Conservation (phyloP, 2,888 invertebrate genomes). For the Phlogophora meticulosa region DNA sequence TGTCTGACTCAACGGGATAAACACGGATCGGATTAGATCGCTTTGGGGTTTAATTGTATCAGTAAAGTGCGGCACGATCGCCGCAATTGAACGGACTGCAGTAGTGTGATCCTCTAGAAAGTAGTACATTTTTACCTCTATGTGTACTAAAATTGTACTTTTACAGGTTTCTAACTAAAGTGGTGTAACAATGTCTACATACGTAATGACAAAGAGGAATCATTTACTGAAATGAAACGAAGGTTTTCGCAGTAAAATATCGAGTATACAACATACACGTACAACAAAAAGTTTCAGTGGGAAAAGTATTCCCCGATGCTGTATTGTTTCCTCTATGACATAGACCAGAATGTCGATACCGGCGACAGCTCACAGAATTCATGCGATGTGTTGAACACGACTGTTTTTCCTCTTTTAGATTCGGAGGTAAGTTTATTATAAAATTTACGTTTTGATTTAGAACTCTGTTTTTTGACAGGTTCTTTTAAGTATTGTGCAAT, state of each 20-base stretch:
- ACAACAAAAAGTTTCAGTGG: not conserved
- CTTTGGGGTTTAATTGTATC: no score
- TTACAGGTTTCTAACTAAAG: no score
- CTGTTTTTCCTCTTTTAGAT: not conserved
- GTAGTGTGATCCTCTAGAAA: no score
- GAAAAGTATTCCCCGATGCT: not conserved
- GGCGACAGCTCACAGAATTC: not conserved
- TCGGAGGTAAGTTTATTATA: not conserved
- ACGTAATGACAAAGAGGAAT: no score
- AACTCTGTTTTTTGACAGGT: not conserved
- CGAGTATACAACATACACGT: not conserved
- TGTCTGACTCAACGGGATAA: no score
- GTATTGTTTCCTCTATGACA: conserved; percentile 13
- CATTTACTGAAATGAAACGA: no score
- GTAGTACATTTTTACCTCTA: no score
- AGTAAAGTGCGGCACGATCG: no score
- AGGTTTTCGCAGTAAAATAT: not conserved
- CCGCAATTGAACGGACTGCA: no score
- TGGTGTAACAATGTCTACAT: no score
- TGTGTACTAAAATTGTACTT: no score
- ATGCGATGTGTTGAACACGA: not conserved
- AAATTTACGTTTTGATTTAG: not conserved
- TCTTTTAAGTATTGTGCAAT: not conserved
- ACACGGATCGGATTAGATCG: no score
- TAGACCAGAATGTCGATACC: not conserved